These are phyloP conservation scores for Zosterops hypoxanthus DNA, from an alignment of 2,113 vertebrate genomes.

Conservation along the genomic window DNA sequence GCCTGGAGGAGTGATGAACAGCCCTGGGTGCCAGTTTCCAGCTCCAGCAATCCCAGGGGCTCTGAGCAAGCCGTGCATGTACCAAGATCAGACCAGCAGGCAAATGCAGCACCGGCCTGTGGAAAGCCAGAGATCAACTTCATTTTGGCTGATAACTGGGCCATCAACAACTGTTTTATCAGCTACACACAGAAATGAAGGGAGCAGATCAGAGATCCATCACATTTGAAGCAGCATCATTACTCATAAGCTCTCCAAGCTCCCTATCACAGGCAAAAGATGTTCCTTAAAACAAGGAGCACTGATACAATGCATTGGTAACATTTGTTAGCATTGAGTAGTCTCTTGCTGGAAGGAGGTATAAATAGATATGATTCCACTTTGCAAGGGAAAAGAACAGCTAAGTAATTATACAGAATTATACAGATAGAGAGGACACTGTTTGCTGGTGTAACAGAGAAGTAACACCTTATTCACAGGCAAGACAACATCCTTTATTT, in stretches of 20 bases:
- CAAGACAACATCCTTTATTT: neutral
- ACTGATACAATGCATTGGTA: neutral
- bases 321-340: neutral
- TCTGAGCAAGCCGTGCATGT: fast-evolving
- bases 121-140: neutral
- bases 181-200: neutral
- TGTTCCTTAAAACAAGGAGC: neutral
- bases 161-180: neutral
- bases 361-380: neutral
- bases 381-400: neutral
- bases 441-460: neutral
- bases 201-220: neutral
- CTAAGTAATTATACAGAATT: neutral
- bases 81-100: neutral
- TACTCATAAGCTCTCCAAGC: neutral
- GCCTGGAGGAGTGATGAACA: neutral
- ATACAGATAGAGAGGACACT: neutral
- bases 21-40: neutral
- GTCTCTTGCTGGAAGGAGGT: neutral
- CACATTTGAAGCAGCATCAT: neutral
- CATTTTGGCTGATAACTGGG: neutral
- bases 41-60: neutral
- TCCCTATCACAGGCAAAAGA: neutral
- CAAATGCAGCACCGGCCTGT: neutral
- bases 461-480: neutral